Conservation (phyloP, 30 jellyfish, hydroid and myxozoan genomes). For the Pelagia noctiluca region DNA sequence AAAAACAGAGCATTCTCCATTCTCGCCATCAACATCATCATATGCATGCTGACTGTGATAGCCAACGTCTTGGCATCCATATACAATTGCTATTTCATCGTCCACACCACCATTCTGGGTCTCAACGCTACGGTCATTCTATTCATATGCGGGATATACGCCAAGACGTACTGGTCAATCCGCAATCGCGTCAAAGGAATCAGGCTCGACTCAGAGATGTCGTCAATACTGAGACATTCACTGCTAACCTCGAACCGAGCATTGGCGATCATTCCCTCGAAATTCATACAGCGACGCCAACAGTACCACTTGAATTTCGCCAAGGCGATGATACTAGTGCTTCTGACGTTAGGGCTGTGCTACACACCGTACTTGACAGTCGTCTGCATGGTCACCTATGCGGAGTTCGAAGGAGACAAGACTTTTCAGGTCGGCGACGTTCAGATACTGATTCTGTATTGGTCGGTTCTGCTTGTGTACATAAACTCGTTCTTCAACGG, state of each 20-base stretch:
- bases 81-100: conserved; percentile 29
- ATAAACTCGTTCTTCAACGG: conserved; percentile 54
- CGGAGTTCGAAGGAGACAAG: not conserved
- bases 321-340: conserved; percentile 65
- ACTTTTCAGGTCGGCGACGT: not conserved
- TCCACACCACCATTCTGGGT: conserved; percentile 51
- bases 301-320: conserved; percentile 55
- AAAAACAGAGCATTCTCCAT: conserved; percentile 30
- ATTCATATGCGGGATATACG: conserved; percentile 34
- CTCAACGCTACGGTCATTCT: conserved; percentile 31
- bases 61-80: conserved; percentile 37
- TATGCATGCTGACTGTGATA: conserved; percentile 2
- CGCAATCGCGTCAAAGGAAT: conserved; percentile 48
- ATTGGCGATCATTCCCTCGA: not conserved
- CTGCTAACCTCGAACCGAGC: not conserved
- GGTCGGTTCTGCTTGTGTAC: conserved; percentile 51
- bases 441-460: not conserved
- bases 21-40: not conserved
- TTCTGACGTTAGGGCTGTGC: conserved; percentile 50
- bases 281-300: conserved; percentile 21
- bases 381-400: conserved; percentile 37
- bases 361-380: conserved; percentile 54
- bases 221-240: conserved; percentile 4
- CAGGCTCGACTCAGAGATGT: not conserved
- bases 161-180: conserved; percentile 47